phyloP scores from a whole-genome alignment of 2,888 invertebrate genomes.

The Troides helena region DNA sequence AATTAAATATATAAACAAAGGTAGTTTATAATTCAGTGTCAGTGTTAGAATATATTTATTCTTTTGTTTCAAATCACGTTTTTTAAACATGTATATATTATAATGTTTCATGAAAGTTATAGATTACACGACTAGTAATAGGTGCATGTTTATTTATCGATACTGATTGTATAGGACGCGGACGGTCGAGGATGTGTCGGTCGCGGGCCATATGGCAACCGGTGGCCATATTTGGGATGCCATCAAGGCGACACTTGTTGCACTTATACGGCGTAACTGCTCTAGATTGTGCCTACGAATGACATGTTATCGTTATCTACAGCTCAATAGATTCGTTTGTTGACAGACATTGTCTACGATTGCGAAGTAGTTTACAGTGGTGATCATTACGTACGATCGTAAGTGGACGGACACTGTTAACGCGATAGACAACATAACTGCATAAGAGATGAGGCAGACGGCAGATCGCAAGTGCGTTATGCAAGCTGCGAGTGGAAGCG shows the following conservation, averaged over 20 bases:
- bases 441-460: slow-evolving; percentile 57
- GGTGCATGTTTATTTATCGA: slow-evolving; percentile 41
- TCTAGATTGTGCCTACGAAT: slow-evolving; percentile 62
- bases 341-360: slow-evolving; percentile 42
- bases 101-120: neutral
- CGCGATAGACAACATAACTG: slow-evolving; percentile 50
- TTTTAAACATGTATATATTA: neutral
- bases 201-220: slow-evolving; percentile 74
- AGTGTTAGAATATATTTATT: neutral
- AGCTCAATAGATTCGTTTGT: slow-evolving; percentile 47
- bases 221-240: slow-evolving; percentile 72
- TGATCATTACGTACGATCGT: slow-evolving; percentile 39
- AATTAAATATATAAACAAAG: slow-evolving; percentile 22
- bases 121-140: neutral
- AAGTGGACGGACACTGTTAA: slow-evolving; percentile 36
- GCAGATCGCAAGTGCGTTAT: slow-evolving; percentile 62
- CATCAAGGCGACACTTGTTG: slow-evolving; percentile 78
- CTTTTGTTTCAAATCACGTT: neutral
- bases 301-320: slow-evolving; percentile 57
- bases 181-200: slow-evolving; percentile 67
- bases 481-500: slow-evolving; percentile 62
- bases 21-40: slow-evolving; percentile 29
- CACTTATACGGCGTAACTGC: slow-evolving; percentile 77
- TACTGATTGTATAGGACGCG: slow-evolving; percentile 45
- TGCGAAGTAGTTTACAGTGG: slow-evolving; percentile 36